Percentiles rank a stretch among this genome's conserved stretches.
Conservation (phyloP, 1,140 invertebrate species). For the Scaptomyza hsui region DNA sequence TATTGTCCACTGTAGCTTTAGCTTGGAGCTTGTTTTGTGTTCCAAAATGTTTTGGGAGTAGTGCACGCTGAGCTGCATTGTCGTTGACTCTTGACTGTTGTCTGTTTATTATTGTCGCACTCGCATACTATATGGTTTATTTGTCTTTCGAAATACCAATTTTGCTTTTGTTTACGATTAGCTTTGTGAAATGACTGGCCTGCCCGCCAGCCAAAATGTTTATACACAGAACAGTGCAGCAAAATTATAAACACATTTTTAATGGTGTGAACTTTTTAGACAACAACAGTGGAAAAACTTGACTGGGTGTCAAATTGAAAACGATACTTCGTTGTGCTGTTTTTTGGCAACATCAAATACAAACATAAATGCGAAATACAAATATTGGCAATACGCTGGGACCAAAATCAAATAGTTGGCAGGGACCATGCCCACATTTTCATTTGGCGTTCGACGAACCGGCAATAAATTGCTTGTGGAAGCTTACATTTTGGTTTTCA, state of each 20-base stretch:
- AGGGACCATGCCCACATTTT: constrained; percentile 9
- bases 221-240: constrained; percentile 25
- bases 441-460: constrained; percentile 70
- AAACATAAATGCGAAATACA: constrained; percentile 57
- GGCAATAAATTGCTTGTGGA: constrained; percentile 69
- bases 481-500: background rate
- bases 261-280: constrained; percentile 55
- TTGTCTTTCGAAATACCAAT: constrained; percentile 53
- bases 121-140: constrained; percentile 51
- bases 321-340: constrained; percentile 52
- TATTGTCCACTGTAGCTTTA: background rate
- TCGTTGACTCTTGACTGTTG: background rate
- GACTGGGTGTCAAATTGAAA: constrained; percentile 54
- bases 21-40: background rate
- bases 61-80: constrained; percentile 19
- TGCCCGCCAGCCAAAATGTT: constrained; percentile 39
- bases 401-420: constrained; percentile 73
- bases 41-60: background rate
- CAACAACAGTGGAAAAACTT: background rate
- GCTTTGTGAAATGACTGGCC: constrained; percentile 26
- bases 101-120: constrained; percentile 53
- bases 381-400: constrained; percentile 78
- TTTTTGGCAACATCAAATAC: constrained; percentile 55
- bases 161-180: constrained; percentile 63
- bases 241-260: constrained; percentile 37